These are phyloP conservation scores for Helogale parvula DNA, from an alignment of 2,113 vertebrate species.

Conservation along the genomic window DNA sequence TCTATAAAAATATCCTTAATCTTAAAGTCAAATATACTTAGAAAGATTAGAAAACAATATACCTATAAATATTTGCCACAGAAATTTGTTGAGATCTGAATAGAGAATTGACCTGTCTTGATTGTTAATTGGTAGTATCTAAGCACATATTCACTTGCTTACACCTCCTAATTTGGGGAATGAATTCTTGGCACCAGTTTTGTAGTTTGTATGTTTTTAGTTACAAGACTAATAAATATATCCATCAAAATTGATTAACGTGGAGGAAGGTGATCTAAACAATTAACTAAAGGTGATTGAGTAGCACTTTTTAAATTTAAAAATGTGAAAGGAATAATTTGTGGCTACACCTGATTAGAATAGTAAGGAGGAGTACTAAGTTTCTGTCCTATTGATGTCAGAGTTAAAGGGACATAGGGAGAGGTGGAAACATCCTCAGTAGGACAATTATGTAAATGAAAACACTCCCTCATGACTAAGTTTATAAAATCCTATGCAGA, in stretches of 20 bases:
- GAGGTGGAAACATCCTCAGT: constrained; percentile 22
- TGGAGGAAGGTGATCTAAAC: constrained; percentile 53
- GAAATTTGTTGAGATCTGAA: background rate
- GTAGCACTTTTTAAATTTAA: constrained; percentile 52
- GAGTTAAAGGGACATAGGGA: constrained; percentile 48
- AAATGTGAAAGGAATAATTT: constrained; percentile 51
- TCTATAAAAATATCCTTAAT: background rate
- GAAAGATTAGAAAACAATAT: background rate
- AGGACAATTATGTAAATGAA: constrained; percentile 63
- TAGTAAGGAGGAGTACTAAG: constrained; percentile 25
- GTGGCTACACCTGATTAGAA: constrained; percentile 23
- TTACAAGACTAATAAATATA: constrained; percentile 52
- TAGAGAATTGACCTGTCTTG: background rate
- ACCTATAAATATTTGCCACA: background rate
- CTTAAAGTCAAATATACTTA: background rate
- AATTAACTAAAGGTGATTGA: constrained; percentile 72
- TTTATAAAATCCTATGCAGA: constrained; percentile 53
- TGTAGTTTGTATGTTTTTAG: constrained; percentile 3
- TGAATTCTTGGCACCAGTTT: constrained; percentile 39
- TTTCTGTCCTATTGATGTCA: constrained; percentile 35
- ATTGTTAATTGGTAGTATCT: constrained; percentile 47
- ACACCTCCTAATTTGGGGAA: constrained; percentile 12
- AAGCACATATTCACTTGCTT: background rate
- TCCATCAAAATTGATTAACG: constrained; percentile 63
- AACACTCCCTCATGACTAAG: constrained; percentile 43